These are phyloP conservation scores for Spheniscus humboldti DNA, from an alignment of 2,797 vertebrate genomes.

Conservation along the genomic window DNA sequence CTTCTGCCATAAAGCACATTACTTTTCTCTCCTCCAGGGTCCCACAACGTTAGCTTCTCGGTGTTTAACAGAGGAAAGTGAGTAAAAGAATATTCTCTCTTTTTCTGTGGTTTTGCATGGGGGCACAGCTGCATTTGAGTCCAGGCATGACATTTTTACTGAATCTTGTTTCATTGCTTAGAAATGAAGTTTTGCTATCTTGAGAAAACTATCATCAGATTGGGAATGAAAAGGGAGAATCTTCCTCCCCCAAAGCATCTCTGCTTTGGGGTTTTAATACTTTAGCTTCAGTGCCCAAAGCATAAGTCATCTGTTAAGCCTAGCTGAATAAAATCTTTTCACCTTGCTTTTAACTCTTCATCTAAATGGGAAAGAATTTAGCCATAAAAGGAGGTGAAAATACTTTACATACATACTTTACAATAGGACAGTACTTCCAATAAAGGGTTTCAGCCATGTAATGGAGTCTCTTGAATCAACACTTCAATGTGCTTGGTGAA, in stretches of 20 bases:
- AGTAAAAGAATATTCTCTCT: background rate
- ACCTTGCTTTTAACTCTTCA: background rate
- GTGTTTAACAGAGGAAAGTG: slow-evolving; percentile 79
- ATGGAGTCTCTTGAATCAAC: background rate
- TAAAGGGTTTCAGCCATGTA: background rate
- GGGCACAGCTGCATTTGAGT: background rate
- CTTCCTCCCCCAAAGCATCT: background rate
- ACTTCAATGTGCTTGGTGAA: background rate
- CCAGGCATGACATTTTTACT: rapidly evolving
- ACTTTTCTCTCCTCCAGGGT: slow-evolving; percentile 62
- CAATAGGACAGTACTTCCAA: background rate
- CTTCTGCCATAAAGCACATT: background rate
- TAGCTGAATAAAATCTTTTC: background rate
- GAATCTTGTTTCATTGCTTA: background rate
- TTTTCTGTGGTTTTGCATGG: background rate
- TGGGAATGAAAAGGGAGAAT: background rate
- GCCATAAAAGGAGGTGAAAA: background rate
- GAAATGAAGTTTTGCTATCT: background rate
- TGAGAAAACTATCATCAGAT: background rate
- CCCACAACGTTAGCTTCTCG: slow-evolving; percentile 74
- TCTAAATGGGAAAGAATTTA: background rate
- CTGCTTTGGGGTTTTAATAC: background rate
- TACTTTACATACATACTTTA: background rate
- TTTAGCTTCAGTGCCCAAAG: background rate
- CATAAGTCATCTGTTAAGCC: background rate